Evolutionary conservation across 2,888 invertebrate species (phyloP).

Genomic region (Rhagophthalmus giganteus): DNA sequence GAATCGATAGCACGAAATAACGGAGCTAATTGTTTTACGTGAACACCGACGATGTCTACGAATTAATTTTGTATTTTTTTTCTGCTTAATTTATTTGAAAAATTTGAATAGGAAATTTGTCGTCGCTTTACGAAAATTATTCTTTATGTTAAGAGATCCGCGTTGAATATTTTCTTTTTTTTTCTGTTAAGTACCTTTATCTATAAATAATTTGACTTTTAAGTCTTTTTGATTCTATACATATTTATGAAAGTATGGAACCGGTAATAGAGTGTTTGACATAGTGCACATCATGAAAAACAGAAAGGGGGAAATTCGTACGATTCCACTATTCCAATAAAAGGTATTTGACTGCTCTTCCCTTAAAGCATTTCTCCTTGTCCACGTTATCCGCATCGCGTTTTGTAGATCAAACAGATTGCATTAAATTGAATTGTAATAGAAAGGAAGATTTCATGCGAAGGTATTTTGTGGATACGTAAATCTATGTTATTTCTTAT

Average conservation of each 20-base stretch:
- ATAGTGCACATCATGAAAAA: slow-evolving; percentile 18
- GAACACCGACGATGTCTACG: too few species aligned
- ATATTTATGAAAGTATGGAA: slow-evolving; percentile 15
- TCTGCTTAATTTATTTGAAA: too few species aligned
- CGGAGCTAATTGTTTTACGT: too few species aligned
- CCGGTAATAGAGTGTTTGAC: slow-evolving; percentile 24
- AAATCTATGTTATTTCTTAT: slow-evolving; percentile 9
- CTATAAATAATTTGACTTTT: background rate
- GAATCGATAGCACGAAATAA: too few species aligned
- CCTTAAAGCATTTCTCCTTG: slow-evolving; percentile 25
- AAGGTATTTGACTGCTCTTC: slow-evolving; percentile 29
- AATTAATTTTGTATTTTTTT: too few species aligned
- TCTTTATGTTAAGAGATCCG: too few species aligned
- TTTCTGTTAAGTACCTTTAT: too few species aligned
- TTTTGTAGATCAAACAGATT: slow-evolving; percentile 30
- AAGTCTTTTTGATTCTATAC: too few species aligned
- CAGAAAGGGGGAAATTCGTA: slow-evolving; percentile 25
- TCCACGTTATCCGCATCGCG: slow-evolving; percentile 18
- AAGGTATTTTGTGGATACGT: slow-evolving; percentile 23
- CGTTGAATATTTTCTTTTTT: too few species aligned
- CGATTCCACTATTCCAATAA: slow-evolving; percentile 26
- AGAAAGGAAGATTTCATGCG: slow-evolving; percentile 13
- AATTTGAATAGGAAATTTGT: too few species aligned
- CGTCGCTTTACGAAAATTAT: too few species aligned
- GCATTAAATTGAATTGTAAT: slow-evolving; percentile 28